These are phyloP conservation scores for Mormyrus proboscirostris DNA, from an alignment of 2,797 vertebrate genomes.

Conservation along the genomic window DNA sequence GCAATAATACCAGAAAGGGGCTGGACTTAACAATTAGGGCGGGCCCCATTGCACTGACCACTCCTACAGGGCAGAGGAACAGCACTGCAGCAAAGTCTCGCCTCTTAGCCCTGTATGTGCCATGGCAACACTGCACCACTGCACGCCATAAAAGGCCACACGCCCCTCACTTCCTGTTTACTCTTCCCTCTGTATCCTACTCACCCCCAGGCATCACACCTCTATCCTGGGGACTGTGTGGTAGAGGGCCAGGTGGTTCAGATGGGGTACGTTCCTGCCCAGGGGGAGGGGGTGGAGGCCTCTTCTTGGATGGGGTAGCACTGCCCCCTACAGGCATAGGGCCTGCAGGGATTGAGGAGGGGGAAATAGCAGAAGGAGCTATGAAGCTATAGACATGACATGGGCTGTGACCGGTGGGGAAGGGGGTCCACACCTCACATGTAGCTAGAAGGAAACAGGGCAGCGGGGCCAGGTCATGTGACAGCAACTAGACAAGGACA, in stretches of 20 bases:
- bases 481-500: neutral
- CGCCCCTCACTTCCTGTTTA: neutral
- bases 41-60: neutral
- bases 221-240: slow-evolving; percentile 77
- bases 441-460: neutral
- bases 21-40: neutral
- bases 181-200: slow-evolving; percentile 38
- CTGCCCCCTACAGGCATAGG: slow-evolving; percentile 75
- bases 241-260: slow-evolving; percentile 81
- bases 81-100: neutral
- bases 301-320: slow-evolving; percentile 84
- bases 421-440: neutral
- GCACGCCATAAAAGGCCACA: neutral
- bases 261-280: slow-evolving; percentile 87
- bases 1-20: neutral
- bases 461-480: neutral
- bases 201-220: slow-evolving; percentile 75
- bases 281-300: slow-evolving; percentile 82
- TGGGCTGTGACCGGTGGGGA: neutral
- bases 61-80: neutral
- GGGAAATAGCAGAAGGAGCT: slow-evolving; percentile 65
- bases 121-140: slow-evolving; percentile 4
- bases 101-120: neutral
- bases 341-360: slow-evolving; percentile 76
- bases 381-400: slow-evolving; percentile 49